A percentile compares a stretch with the other conserved stretches of the same genome.
Evolutionary conservation across 2,888 invertebrate species (phyloP).

Genomic region (Epsilonema sp.): DNA sequence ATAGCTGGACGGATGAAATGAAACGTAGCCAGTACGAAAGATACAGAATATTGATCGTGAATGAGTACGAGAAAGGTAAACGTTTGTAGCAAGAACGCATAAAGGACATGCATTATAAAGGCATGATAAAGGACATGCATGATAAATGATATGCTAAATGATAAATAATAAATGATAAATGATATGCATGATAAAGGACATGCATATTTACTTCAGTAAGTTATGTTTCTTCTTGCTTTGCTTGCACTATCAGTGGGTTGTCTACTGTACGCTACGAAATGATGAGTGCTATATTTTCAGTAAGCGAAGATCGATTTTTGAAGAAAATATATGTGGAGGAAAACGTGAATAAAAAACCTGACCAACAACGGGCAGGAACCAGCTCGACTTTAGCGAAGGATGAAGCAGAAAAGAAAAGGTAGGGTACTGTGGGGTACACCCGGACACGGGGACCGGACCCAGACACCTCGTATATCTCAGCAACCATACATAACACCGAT

Average conservation of each 20-base stretch:
- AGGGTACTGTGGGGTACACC: too few relatives aligned
- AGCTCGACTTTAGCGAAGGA: conserved; percentile 3
- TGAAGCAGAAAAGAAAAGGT: conserved; percentile 9
- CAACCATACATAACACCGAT: too few relatives aligned
- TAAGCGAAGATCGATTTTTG: conserved; percentile 6
- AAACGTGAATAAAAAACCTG: background rate
- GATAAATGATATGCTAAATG: too few relatives aligned
- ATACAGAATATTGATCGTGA: conserved; percentile 4
- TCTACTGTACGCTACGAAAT: background rate
- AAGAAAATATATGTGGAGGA: conserved; percentile 9
- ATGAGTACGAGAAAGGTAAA: conserved; percentile 7
- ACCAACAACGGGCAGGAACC: background rate
- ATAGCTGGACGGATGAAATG: background rate
- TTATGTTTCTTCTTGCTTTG: background rate
- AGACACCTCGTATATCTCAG: too few relatives aligned
- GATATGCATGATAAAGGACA: too few relatives aligned
- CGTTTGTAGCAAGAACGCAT: too few relatives aligned
- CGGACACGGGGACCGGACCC: too few relatives aligned
- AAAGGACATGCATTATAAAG: too few relatives aligned
- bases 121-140: too few relatives aligned
- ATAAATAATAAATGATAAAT: too few relatives aligned
- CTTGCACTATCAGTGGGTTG: background rate
- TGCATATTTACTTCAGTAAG: too few relatives aligned
- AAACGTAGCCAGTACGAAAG: conserved; percentile 1
- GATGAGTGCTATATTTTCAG: too few relatives aligned